These are phyloP conservation scores for Shargacucullia verbasci DNA, from an alignment of 2,888 invertebrate genomes.

Conservation along the genomic window DNA sequence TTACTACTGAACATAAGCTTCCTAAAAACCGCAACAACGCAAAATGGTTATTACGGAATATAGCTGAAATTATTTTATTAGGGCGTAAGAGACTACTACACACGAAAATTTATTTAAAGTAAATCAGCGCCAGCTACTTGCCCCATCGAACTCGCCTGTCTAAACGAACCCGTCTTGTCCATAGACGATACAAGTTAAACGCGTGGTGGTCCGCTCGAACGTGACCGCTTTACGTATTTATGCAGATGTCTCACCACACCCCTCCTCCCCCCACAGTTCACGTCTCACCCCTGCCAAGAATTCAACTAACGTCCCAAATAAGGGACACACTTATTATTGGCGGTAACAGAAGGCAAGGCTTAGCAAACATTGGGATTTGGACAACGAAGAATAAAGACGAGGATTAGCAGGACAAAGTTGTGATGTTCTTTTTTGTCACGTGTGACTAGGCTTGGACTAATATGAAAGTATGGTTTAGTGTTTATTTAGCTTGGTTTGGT, in stretches of 20 bases:
- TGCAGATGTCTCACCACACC: constrained; percentile 75
- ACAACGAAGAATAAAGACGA: constrained; percentile 69
- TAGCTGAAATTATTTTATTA: too few species aligned
- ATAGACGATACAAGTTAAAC: constrained; percentile 79
- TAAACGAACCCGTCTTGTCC: constrained; percentile 59
- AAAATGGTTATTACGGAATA: too few species aligned
- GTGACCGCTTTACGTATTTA: constrained; percentile 86
- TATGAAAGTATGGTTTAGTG: constrained; percentile 24
- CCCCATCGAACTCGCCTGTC: constrained; percentile 37
- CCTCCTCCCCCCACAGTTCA: constrained; percentile 45
- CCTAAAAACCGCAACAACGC: too few species aligned
- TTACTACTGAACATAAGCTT: too few species aligned
- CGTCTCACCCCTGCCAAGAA: constrained; percentile 67
- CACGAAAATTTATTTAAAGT: background rate
- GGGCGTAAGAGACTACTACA: too few species aligned
- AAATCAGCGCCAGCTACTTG: constrained; percentile 24
- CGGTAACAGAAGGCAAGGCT: constrained; percentile 64
- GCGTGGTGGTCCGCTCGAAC: constrained; percentile 73
- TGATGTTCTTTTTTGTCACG: constrained; percentile 42
- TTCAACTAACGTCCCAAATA: constrained; percentile 75
- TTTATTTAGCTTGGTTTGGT: background rate
- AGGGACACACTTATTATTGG: constrained; percentile 75
- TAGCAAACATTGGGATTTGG: constrained; percentile 69
- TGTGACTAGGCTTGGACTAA: constrained; percentile 32
- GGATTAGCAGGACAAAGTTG: constrained; percentile 51